Evolutionary conservation across 2,888 invertebrate genomes (phyloP).

Genomic region (Rhingia rostrata): DNA sequence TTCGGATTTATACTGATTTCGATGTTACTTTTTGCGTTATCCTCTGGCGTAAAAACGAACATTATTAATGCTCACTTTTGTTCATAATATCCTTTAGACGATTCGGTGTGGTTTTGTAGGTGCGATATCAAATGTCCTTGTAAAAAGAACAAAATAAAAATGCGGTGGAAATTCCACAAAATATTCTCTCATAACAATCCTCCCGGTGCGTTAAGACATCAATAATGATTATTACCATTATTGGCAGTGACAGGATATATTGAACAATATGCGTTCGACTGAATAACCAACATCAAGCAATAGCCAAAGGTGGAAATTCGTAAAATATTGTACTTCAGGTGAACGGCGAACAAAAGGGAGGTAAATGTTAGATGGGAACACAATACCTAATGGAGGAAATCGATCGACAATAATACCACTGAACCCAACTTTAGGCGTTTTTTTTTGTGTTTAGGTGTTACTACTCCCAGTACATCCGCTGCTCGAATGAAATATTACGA

Average conservation of each 20-base stretch:
- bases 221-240: slow-evolving; percentile 72
- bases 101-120: background rate
- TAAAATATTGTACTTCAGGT: slow-evolving; percentile 42
- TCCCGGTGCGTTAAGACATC: slow-evolving; percentile 38
- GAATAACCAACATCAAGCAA: slow-evolving; percentile 40
- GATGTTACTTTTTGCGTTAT: slow-evolving; percentile 66
- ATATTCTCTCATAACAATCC: slow-evolving; percentile 25
- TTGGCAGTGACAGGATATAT: slow-evolving; percentile 70
- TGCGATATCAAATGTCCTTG: background rate
- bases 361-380: slow-evolving; percentile 22
- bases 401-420: slow-evolving; percentile 63
- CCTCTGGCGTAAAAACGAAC: slow-evolving; percentile 59
- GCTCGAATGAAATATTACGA: slow-evolving; percentile 58
- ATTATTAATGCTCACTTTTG: slow-evolving; percentile 65
- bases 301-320: slow-evolving; percentile 66
- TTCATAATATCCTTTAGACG: background rate
- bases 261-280: slow-evolving; percentile 46
- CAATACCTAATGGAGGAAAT: slow-evolving; percentile 27
- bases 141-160: slow-evolving; percentile 17
- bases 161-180: slow-evolving; percentile 48
- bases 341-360: slow-evolving; percentile 12
- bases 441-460: slow-evolving; percentile 56
- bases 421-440: slow-evolving; percentile 56
- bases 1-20: slow-evolving; percentile 59
- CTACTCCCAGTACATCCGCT: slow-evolving; percentile 40